phyloP scores from a whole-genome alignment of 2,888 invertebrate genomes.

The Diarsia brunnea region DNA sequence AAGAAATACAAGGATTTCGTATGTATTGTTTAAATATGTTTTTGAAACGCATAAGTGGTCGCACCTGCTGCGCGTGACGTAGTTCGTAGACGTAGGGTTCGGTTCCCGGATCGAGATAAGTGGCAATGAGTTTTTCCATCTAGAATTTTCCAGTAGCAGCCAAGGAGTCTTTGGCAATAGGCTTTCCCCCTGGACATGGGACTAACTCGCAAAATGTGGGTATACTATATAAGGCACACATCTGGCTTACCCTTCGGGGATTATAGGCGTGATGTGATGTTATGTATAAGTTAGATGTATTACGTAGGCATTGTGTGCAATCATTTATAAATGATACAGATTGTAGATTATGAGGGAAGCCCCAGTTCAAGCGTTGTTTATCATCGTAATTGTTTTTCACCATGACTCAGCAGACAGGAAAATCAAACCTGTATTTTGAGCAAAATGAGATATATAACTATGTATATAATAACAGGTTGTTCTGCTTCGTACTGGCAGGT shows the following conservation, averaged over 20 bases:
- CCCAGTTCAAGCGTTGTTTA: constrained; percentile 6
- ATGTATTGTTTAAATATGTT: background rate
- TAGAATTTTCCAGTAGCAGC: background rate
- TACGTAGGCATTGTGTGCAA: background rate
- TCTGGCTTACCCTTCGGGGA: background rate
- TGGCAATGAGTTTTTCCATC: background rate
- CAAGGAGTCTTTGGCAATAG: background rate
- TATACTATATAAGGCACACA: background rate
- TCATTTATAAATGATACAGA: background rate
- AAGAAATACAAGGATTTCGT: constrained; percentile 17
- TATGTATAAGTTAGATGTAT: background rate
- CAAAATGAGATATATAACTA: background rate
- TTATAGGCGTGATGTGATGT: background rate
- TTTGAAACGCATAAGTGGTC: background rate
- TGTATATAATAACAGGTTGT: background rate
- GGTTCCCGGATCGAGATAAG: background rate
- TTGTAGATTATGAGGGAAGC: background rate
- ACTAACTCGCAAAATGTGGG: background rate
- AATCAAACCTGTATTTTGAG: constrained; percentile 3
- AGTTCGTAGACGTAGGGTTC: background rate
- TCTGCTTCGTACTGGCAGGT: constrained; percentile 3
- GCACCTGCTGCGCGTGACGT: background rate
- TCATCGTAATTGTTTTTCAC: constrained; percentile 5
- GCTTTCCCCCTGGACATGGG: background rate
- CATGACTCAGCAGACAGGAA: background rate